These are phyloP conservation scores for Galeruca laticollis DNA, from an alignment of 2,888 invertebrate genomes.

Conservation along the genomic window DNA sequence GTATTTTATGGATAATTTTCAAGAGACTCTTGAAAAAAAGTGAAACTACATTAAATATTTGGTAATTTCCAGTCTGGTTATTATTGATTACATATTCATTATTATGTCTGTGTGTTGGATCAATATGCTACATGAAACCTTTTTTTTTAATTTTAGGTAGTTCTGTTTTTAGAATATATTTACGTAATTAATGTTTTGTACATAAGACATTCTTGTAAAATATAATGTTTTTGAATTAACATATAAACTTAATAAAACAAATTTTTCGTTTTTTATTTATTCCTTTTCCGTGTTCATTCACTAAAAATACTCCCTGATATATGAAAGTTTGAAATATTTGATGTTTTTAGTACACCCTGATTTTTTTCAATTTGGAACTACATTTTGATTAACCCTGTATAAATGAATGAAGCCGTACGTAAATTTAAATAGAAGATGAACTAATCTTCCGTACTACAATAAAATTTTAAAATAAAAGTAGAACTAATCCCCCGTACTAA, in stretches of 20 bases:
- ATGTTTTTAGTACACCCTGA: too few species aligned
- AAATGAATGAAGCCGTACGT: too few species aligned
- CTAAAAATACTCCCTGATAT: too few species aligned
- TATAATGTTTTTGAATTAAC: slow-evolving; percentile 49
- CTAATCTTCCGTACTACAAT: too few species aligned
- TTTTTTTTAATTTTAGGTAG: slow-evolving; percentile 30
- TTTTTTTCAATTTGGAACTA: too few species aligned
- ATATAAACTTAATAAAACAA: slow-evolving; percentile 34
- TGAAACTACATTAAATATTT: background rate
- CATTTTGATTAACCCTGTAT: too few species aligned
- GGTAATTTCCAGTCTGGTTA: slow-evolving; percentile 25
- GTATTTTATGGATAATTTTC: too few species aligned
- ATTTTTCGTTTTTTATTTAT: slow-evolving; percentile 6
- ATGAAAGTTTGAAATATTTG: too few species aligned
- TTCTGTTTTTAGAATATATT: slow-evolving; percentile 44
- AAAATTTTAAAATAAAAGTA: too few species aligned
- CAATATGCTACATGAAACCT: slow-evolving; percentile 21
- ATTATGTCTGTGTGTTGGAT: too few species aligned
- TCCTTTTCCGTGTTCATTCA: background rate
- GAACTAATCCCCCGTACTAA: too few species aligned
- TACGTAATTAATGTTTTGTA: slow-evolving; percentile 51
- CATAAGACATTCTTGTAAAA: slow-evolving; percentile 53
- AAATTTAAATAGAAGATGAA: too few species aligned
- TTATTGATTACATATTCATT: background rate
- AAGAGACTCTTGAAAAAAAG: background rate